Evolutionary conservation across 2,113 vertebrate species (phyloP), one percentile per base, ranked within the genome.

Genomic region (Panthera leo): DNA sequence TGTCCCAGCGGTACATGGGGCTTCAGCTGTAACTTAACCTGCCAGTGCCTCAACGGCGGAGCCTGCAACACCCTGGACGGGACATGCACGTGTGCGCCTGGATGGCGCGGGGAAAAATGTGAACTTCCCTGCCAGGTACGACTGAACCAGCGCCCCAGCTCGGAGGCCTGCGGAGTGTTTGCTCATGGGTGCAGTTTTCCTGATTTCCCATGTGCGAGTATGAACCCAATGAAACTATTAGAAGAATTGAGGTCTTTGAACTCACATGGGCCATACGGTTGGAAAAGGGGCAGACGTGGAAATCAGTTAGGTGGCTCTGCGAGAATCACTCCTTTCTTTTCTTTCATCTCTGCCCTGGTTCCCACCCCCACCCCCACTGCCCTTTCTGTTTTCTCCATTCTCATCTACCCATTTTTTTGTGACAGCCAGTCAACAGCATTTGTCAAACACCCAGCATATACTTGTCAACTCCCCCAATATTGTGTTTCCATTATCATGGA

Each of bases 1-100:
- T 99, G 99, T 80, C 99, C 99, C 96, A 99, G 99, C 6, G 99
- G 99, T 5, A 99, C 98, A 0, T 99, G 99, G 99, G 99, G 99
- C 88, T 99, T 99, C 97, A 99, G 99, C 98, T 99, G 99, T 97
- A 99, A 99, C 97, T 97, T 99, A 78, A 99, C 99, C 12, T 99
- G 99, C 88, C 98, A 98, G 58, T 99, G 99, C 95, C 99, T 99
- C 6, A 99, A 99, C 0, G 99, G 99, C 48, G 99, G 99, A 0
- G 99, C 99, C 5, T 99, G 99, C 91, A 99, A 99, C 75, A 98
- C 99, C 9, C 97, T 99, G 97, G 99, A 99, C 29, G 99, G 99
- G 83, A 99, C 95, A 31, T 99, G 99, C 73, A 99, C 99, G 34
- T 99, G 99, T 84, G 98, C 99, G 0, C 99, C 99, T 0, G 99